Evolutionary conservation across 2,113 vertebrate genomes (phyloP).

Genomic region (Telmatochromis brichardi): DNA sequence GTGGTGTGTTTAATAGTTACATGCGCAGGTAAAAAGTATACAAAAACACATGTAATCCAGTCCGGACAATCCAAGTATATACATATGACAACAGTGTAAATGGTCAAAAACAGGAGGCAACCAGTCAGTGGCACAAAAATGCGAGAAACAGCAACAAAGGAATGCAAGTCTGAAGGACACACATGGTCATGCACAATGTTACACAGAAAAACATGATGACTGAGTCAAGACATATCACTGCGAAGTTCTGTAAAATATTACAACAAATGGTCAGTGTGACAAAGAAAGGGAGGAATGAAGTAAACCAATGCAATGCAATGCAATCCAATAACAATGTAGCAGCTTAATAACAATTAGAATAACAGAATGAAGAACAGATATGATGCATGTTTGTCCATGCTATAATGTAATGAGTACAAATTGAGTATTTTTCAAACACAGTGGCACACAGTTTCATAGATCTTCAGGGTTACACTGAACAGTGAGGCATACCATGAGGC

Average conservation of each 20-base stretch:
- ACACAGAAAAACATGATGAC: background rate
- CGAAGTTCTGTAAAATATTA: background rate
- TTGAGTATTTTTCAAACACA: background rate
- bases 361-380: background rate
- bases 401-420: background rate
- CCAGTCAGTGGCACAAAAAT: constrained; percentile 1
- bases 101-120: background rate
- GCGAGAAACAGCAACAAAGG: background rate
- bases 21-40: background rate
- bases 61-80: background rate
- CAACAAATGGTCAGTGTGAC: background rate
- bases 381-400: background rate
- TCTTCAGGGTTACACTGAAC: background rate
- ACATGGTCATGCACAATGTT: background rate
- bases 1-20: background rate
- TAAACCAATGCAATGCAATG: background rate
- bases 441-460: background rate
- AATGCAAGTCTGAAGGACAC: background rate
- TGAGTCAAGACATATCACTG: background rate
- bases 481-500: background rate
- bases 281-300: background rate
- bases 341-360: background rate
- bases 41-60: background rate
- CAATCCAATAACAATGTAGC: background rate
- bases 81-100: background rate